Evolutionary conservation across 2,888 invertebrate genomes (phyloP), one percentile per base, ranked within the genome.

Genomic region (Trichopria drosophilae): DNA sequence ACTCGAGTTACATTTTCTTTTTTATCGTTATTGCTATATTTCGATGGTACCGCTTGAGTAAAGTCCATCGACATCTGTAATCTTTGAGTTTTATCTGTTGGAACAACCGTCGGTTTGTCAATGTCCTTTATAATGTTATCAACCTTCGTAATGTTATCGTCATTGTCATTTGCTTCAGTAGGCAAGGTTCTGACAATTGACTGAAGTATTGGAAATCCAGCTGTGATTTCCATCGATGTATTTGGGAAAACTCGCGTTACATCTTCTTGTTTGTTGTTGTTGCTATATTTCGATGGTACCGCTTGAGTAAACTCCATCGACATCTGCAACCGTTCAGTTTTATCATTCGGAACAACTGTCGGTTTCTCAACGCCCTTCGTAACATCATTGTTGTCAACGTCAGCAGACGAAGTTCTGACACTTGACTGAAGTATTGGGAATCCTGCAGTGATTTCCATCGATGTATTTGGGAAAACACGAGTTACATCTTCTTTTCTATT

Each of bases 181-280:
- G 19, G 28, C 28, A 16, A 18, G 10, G 31, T 31, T 4, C 24
- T 44, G 29, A 6, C 7, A 9, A 10, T 20, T 28, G 7, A 12
- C 9, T 29, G 3, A 29, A 39, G 23, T 7, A 22, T 9, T 41
- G 39, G 9, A 35, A 28, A 24, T 6, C 29, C 3, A 6, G 3
- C 13, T 3, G 46, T 41, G 19, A 46, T 13, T 9, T 41, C 20
- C 42, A 52, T 47, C 7, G 46, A 42, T 18, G n/a, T 19, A 22
- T 52, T 12, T 6, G 32, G 15, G 39, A 47, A 51, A 42, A 26
- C 32, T 32, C 47, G 31, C 10, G 40, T 37, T 19, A 10, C 4
- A 12, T 5, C 5, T 13, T 13, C 29, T 4, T 29, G 29, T 13
- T 10, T 13, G 5, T 13, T 7, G 24, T 26, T 4, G 32, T 23